Base-by-base conservation (phyloP, 2,888 invertebrate species). In the Chrysolina haemoptera region DNA sequence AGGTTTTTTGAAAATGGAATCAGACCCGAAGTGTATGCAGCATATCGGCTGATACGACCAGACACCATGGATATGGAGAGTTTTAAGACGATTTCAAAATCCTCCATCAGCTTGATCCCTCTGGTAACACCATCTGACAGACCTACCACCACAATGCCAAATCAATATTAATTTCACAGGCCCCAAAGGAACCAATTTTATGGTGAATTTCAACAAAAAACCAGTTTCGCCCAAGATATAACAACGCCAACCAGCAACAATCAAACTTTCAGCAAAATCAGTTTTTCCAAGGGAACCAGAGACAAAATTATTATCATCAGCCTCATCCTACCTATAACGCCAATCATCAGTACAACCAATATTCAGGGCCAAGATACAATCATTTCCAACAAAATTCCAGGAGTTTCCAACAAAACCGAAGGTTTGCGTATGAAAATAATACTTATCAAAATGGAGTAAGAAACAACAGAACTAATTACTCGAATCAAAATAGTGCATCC, bases 1-100 rank as follows among this genome's bases (percentile, higher is more conserved):
- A 59, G 62, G 43, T 70, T 46, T n/a, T 70, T 64, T 35, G 70
- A 70, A 22, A 70, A 70, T 20, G 40, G 41, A 12, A 46, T 68
- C 0, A 59, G 55, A 14, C 59, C 43, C 5, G 62, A 62, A 35
- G 9, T 71, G 16, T 70, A 70, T 43, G 50, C 22, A 50, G 53
- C 62, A 3, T 62, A 62, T 27, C 18, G 40, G 10, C 16, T 62
- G 62, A 20, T 66, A 43, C 50, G 1, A 14, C 22, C 22, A 41
- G 35, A 66, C 48, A 66, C 48, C 20, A 35, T 55, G 59, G 43
- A 46, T 11, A 68, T 59, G 46, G 62, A 68, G 2, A 62, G 50
- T 22, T 43, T 68, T 22, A 68, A 68, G 22, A n/a, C 16, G 2
- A 18, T 16, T 27, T 1, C 27, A 27, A 50, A 50, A 50, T 50